A percentile compares a stretch with the other conserved stretches of the same genome.
Evolutionary conservation across 1,140 invertebrate species (phyloP).

Genomic region (Centruroides sculpturatus): DNA sequence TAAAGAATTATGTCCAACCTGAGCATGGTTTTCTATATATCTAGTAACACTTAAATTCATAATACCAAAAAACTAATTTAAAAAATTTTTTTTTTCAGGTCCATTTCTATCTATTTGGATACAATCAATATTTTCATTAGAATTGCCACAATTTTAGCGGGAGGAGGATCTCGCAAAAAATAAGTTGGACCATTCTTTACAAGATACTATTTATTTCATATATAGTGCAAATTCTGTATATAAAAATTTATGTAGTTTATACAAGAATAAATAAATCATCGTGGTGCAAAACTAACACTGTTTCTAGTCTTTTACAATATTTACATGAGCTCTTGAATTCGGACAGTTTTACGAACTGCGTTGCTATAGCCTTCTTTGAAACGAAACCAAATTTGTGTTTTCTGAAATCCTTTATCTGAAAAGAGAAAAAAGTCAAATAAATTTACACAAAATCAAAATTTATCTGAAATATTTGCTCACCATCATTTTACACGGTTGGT

Average conservation of each 20-base stretch:
- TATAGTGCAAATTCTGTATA: too few relatives aligned
- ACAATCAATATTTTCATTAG: conserved; percentile 95
- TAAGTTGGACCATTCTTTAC: not conserved
- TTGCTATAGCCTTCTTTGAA: conserved; percentile 90
- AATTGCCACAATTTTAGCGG: conserved; percentile 71
- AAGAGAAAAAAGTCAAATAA: not conserved
- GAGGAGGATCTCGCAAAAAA: conserved; percentile 40
- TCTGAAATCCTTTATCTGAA: conserved; percentile 20
- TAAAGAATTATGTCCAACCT: too few relatives aligned
- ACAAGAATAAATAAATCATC: too few relatives aligned
- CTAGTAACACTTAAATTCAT: too few relatives aligned
- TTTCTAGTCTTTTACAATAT: not conserved
- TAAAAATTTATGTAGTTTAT: too few relatives aligned
- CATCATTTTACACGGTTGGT: too few relatives aligned
- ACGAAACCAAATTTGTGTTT: conserved; percentile 68
- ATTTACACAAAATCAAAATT: too few relatives aligned
- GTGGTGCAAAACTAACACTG: too few relatives aligned
- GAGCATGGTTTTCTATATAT: too few relatives aligned
- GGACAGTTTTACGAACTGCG: conserved; percentile 61
- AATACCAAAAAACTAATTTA: too few relatives aligned
- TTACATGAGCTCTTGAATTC: conserved; percentile 46
- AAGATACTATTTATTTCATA: too few relatives aligned
- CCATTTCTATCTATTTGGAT: conserved; percentile 86
- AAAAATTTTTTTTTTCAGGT: conserved; percentile 57
- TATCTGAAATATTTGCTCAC: too few relatives aligned